Base-by-base conservation (phyloP, 2,797 vertebrate species). In the Hafferia zeledoni region DNA sequence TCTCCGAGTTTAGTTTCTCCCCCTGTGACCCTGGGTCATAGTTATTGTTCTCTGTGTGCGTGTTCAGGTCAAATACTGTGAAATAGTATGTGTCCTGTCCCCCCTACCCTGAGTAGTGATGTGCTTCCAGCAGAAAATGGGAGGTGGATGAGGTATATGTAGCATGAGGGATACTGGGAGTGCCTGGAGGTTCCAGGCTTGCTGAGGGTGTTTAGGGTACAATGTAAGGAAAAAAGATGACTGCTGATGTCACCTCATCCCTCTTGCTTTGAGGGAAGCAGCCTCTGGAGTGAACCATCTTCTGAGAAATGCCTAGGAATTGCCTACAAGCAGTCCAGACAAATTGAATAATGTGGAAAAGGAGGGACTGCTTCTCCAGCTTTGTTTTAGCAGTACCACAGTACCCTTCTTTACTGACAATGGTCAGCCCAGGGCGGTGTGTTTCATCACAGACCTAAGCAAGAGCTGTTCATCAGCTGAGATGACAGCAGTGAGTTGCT, bases 71-170 rank as follows among this genome's bases (percentile, higher is more conserved):
- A 47, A 59, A 37, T 24, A 80, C 6, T 25, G 35, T 67, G 64
- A 63, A 61, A 44, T 0, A 17, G 17, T 22, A 10, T 30, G 13
- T 55, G 39, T 43, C 41, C n/a, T 70, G 37, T 44, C 10, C 6
- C 15, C 4, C 11, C 5, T 7, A 10, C 4, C 3, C 55, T 0
- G 0, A 70, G 30, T 4, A 70, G 30, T 5, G 28, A 5, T 47
- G 41, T 63, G 20, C 50, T 76, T 71, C 18, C 46, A 61, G 50
- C 50, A 72, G 63, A 64, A 80, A 56, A 50, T 1, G 2, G 31
- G 28, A 68, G 20, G 11, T 72, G 50, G 20, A 24, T 53, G 41
- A 55, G 12, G 10, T 33, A 28, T 17, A 35, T 39, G n/a, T 68
- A 61, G 17, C 41, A 8, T 25, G 56, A 68, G 19, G 61, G 41